phyloP scores from a whole-genome alignment of 1,140 invertebrate species.

The Eciton burchellii region DNA sequence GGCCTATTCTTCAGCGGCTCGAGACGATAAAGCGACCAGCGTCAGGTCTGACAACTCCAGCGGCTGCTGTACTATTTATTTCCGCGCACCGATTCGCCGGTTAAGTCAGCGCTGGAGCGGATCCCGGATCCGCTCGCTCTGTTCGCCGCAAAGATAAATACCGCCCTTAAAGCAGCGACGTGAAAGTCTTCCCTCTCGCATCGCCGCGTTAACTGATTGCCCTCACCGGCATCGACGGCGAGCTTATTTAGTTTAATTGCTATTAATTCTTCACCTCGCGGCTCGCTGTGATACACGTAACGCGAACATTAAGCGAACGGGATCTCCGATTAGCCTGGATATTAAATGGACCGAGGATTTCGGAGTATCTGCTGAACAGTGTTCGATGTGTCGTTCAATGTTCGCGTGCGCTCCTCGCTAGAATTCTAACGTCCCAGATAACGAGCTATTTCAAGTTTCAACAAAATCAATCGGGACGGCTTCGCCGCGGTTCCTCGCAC shows the following conservation, averaged over 20 bases:
- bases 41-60: constrained; percentile 50
- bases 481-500: constrained; percentile 25
- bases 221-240: neutral
- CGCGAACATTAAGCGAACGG: neutral
- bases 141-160: constrained; percentile 47
- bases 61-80: constrained; percentile 55
- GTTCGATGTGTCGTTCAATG: constrained; percentile 5
- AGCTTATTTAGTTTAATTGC: neutral
- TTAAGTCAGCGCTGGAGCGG: constrained; percentile 44
- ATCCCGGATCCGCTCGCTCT: constrained; percentile 18
- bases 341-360: constrained; percentile 21
- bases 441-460: constrained; percentile 48
- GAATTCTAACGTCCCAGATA: constrained; percentile 39
- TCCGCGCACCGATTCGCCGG: constrained; percentile 36
- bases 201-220: constrained; percentile 32
- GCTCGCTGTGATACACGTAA: neutral
- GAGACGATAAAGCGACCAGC: constrained; percentile 51
- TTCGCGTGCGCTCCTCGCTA: constrained; percentile 18
- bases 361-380: neutral
- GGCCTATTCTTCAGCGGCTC: constrained; percentile 54
- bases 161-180: constrained; percentile 6
- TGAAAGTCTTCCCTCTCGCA: neutral
- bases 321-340: neutral
- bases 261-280: neutral
- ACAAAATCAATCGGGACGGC: constrained; percentile 38